Evolutionary conservation across 2,797 vertebrate species (phyloP).

Genomic region (Morelia viridis): DNA sequence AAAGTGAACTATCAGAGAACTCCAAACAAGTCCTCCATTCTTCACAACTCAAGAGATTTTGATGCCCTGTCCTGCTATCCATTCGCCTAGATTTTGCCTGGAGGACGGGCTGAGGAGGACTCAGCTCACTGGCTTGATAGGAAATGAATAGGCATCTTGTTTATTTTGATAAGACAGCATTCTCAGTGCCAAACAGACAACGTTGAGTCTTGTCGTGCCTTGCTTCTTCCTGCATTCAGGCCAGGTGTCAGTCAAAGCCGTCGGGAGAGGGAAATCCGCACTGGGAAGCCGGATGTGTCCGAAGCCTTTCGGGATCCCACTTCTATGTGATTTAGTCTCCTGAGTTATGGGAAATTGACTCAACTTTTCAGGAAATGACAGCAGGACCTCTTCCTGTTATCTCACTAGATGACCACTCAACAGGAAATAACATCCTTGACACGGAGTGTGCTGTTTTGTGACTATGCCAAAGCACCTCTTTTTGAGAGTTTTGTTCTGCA

Average conservation of each 20-base stretch:
- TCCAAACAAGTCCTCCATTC: too few species aligned
- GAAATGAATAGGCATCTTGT: conserved; percentile 1
- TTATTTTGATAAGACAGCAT: conserved; percentile 16
- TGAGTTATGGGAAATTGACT: conserved; percentile 67
- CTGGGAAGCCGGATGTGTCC: conserved; percentile 60
- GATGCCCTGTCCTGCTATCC: background rate
- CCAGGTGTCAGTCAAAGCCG: conserved; percentile 54
- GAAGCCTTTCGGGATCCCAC: conserved; percentile 41
- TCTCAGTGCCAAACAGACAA: conserved; percentile 24
- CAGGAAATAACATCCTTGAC: conserved; percentile 66
- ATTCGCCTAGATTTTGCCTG: background rate
- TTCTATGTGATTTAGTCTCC: conserved; percentile 46
- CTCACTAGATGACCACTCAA: conserved; percentile 57
- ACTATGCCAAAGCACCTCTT: conserved; percentile 53
- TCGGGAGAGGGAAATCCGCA: conserved; percentile 50
- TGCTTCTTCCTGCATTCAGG: conserved; percentile 53
- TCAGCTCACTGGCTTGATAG: background rate
- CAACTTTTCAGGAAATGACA: conserved; percentile 67
- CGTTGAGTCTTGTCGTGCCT: conserved; percentile 17
- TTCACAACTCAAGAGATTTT: too few species aligned
- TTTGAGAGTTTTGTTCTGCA: conserved; percentile 35
- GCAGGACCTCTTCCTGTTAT: conserved; percentile 72
- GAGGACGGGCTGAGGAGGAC: background rate
- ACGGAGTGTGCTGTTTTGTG: conserved; percentile 47
- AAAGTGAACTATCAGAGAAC: too few species aligned